Base-by-base conservation (phyloP, 1,140 invertebrate species). In the Steinernema feltiae region DNA sequence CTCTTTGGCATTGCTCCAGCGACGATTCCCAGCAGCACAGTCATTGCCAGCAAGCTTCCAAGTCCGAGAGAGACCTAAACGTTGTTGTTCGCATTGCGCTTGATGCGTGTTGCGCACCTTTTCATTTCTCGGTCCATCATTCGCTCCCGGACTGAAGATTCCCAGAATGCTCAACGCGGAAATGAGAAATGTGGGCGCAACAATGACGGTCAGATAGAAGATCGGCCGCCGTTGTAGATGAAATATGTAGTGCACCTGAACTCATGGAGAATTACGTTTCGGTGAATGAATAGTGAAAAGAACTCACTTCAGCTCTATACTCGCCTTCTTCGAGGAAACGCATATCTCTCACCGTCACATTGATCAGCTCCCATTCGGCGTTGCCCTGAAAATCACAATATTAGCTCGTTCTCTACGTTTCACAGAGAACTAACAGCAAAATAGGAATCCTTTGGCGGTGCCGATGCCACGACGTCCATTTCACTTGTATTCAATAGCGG, bases 141-240 rank as follows among this genome's bases (percentile, higher is more conserved):
- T 83, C 7, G 75, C 70, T n/a, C 80, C 80, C 2, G 83, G 84
- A 12, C 81, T 79, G 71, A 85, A 85, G 46, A 85, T 86, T 17
- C 83, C 83, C 12, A 85, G 75, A 48, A 85, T 85, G 15, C 75
- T 78, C 30, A 85, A 72, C 1, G 83, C 76, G 1, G 82, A 84
- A 48, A 85, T 85, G 3, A 85, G 72, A 71, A 85, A 85, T 18
- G 78, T 84, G 1, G 83, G 83, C 0, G 80, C 84, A 1, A 85
- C 83, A 41, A 85, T 84, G 1, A 86, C 84, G 12, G 83, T 85
- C 0, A 85, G 53, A 63, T 85, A 85, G 63, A 83, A 85, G 35
- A 83, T 80, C 17, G 83, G 84, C 30, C 82, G 48, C 12, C 83
- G 74, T 2, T 83, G 78, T 7, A 85, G 71, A 73, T 86, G 84